Conservation (phyloP, 1,140 invertebrate genomes). For the Lepidurus arcticus region DNA sequence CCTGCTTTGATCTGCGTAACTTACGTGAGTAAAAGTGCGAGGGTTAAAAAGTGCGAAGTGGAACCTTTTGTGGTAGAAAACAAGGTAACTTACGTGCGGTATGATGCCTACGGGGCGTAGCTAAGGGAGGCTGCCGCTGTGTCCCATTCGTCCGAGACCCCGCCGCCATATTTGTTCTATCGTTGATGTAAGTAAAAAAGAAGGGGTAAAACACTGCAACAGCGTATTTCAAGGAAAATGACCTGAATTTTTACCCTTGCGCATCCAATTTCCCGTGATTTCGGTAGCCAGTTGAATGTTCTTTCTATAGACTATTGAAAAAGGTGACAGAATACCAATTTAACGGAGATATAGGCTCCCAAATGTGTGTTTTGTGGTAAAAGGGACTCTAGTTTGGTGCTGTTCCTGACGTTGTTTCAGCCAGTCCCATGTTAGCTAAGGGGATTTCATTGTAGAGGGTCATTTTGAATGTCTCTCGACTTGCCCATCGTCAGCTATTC, state of each 20-base stretch:
- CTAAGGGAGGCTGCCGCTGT: constrained; percentile 1
- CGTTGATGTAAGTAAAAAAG: not conserved
- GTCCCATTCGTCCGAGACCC: not conserved
- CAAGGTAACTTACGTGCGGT: not conserved
- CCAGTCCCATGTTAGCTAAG: not conserved
- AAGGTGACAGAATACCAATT: not conserved
- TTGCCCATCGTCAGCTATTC: too few relatives aligned
- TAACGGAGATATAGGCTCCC: not conserved
- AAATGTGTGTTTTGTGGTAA: not conserved
- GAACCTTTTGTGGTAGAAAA: not conserved
- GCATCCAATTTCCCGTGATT: not conserved
- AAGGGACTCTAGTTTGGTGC: constrained; percentile 8
- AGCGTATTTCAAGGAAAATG: not conserved
- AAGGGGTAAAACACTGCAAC: not conserved
- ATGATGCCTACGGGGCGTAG: not conserved
- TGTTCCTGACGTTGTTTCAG: constrained; percentile 9
- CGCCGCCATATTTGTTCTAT: constrained; percentile 1
- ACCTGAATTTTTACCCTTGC: not conserved
- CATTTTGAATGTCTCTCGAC: too few relatives aligned
- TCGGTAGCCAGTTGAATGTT: not conserved
- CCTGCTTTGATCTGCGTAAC: not conserved
- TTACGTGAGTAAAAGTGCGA: not conserved
- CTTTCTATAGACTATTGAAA: not conserved
- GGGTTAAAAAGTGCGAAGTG: not conserved
- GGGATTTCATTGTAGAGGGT: not conserved